phyloP scores from a whole-genome alignment of 2,888 invertebrate species.

The Pocota personata region DNA sequence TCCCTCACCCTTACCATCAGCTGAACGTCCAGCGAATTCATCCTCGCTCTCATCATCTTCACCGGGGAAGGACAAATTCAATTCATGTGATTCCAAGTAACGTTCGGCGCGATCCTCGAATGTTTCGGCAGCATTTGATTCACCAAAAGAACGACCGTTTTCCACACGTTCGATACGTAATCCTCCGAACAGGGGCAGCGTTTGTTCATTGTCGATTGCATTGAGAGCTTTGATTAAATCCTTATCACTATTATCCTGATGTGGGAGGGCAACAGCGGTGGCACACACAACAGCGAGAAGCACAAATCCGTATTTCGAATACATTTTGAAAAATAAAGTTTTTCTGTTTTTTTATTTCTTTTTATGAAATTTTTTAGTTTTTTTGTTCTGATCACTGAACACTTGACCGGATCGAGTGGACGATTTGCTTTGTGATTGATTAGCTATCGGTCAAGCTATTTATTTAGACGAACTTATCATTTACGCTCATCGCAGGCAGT shows the following conservation, averaged over 20 bases:
- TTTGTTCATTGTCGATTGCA: slow-evolving; percentile 82
- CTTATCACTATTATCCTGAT: slow-evolving; percentile 82
- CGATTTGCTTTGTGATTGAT: slow-evolving; percentile 82
- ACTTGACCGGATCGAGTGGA: slow-evolving; percentile 80
- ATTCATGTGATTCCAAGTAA: slow-evolving; percentile 83
- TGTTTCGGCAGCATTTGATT: slow-evolving; percentile 79
- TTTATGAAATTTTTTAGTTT: slow-evolving; percentile 75
- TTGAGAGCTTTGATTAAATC: slow-evolving; percentile 83
- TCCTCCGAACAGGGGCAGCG: slow-evolving; percentile 82
- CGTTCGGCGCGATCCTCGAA: slow-evolving; percentile 83
- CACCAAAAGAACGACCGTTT: slow-evolving; percentile 79
- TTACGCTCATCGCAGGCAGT: not conserved
- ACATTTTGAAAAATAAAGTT: slow-evolving; percentile 76
- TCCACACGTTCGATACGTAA: slow-evolving; percentile 82
- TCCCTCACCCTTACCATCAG: slow-evolving; percentile 78
- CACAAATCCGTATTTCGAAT: slow-evolving; percentile 81
- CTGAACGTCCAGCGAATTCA: slow-evolving; percentile 80
- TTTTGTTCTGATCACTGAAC: slow-evolving; percentile 76
- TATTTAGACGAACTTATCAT: slow-evolving; percentile 76
- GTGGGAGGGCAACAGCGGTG: slow-evolving; percentile 79
- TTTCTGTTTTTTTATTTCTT: slow-evolving; percentile 51
- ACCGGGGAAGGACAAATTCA: slow-evolving; percentile 82
- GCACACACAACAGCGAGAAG: slow-evolving; percentile 79
- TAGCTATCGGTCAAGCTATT: slow-evolving; percentile 80
- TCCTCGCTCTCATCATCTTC: slow-evolving; percentile 79